Evolutionary conservation across 92 coral and sea anemone genomes (phyloP).

Genomic region (Porites lobata): DNA sequence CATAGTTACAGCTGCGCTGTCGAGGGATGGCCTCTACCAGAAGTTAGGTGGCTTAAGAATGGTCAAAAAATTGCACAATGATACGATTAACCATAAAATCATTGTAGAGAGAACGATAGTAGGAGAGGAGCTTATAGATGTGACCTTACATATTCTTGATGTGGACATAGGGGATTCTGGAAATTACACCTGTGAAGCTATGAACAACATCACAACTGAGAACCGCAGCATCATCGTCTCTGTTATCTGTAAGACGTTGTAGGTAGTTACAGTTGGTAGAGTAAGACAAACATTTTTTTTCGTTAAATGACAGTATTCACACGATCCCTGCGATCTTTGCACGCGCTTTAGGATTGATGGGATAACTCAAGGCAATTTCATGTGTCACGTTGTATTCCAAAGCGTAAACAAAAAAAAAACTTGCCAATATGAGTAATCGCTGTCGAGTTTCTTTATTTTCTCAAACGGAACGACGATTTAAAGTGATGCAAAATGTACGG

Average conservation of each 20-base stretch:
- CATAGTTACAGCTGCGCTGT: background rate
- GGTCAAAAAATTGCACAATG: constrained; percentile 3
- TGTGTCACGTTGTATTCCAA: too few relatives aligned
- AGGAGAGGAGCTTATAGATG: background rate
- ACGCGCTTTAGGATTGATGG: too few relatives aligned
- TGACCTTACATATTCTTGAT: background rate
- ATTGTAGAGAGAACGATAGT: background rate
- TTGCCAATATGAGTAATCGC: too few relatives aligned
- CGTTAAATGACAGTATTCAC: too few relatives aligned
- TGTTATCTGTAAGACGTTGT: background rate
- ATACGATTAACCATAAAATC: background rate
- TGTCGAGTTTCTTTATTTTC: too few relatives aligned
- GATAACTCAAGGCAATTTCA: too few relatives aligned
- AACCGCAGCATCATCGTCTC: background rate
- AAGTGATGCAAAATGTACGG: too few relatives aligned
- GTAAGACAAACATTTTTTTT: too few relatives aligned
- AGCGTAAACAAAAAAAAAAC: too few relatives aligned
- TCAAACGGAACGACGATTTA: too few relatives aligned
- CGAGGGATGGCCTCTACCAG: constrained; percentile 7
- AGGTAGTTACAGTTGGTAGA: background rate
- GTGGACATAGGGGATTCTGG: background rate
- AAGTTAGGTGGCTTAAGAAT: constrained; percentile 14
- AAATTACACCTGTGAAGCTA: constrained; percentile 5
- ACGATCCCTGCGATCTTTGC: too few relatives aligned
- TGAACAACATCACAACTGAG: background rate